Base-by-base conservation (phyloP, 2,797 vertebrate species). In the Hoplostethus mediterraneus region DNA sequence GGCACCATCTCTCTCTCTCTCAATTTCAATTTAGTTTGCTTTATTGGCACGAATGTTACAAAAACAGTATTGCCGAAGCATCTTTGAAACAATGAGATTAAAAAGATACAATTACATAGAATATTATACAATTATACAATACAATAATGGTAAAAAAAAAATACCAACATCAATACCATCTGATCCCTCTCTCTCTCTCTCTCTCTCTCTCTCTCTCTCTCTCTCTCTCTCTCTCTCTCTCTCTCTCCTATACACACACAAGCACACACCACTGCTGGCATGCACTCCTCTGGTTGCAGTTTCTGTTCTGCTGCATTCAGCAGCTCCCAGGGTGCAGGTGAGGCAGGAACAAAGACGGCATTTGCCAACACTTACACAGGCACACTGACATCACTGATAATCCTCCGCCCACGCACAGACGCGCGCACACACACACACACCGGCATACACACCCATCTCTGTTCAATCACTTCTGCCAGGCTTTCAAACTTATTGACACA, bases 301-400 rank as follows among this genome's bases (percentile, higher is more conserved):
- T 33, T 33, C 48, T 38, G 7, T 47, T 16, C 6, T 5, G 40
- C 25, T 16, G 8, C 31, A 36, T 40, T n/a, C 31, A 21, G 11
- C 9, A 25, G 36, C 44, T 30, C 62, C 36, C n/a, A 53, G 47
- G 28, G 33, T 57, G 65, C 63, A 55, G 54, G 65, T 67, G 54
- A 67, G 45, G 14, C 45, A 59, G 44, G 64, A 30, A 56, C n/a
- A 48, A 49, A 57, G 65, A 9, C 30, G 4, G 6, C 14, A n/a
- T 17, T 5, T 38, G 61, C 44, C 61, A 42, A 63, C 58, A 51
- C 52, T 48, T 59, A 44, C 54, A 51, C 14, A 31, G 48, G 52
- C 17, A 42, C 40, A 62, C 52, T 17, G 67, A 61, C 5, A 31
- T 54, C 45, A 57, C 31, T 51, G 42, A 21, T 16, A 25, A 33